Conservation (phyloP, 2,113 vertebrate genomes). For the Hippopotamus amphibius region DNA sequence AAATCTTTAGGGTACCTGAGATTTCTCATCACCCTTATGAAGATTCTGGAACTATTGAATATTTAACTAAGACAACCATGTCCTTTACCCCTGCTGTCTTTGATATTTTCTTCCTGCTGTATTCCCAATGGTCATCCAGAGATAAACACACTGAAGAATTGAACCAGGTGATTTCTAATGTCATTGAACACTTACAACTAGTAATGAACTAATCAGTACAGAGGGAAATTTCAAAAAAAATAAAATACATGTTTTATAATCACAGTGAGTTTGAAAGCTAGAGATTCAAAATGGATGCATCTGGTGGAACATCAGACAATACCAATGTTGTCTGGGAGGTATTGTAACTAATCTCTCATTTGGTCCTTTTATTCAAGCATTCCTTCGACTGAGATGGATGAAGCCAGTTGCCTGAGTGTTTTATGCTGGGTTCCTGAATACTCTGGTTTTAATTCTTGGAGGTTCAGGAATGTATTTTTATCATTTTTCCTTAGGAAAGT, state of each 20-base stretch:
- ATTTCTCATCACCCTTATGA: not conserved
- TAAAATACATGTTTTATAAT: not conserved
- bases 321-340: not conserved
- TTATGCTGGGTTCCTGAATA: not conserved
- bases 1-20: not conserved
- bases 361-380: not conserved
- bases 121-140: not conserved
- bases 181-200: not conserved
- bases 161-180: not conserved
- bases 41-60: not conserved
- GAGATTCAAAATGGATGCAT: not conserved
- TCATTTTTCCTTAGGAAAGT: not conserved
- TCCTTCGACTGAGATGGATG: not conserved
- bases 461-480: not conserved
- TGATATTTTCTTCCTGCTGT: not conserved
- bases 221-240: not conserved
- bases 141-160: not conserved
- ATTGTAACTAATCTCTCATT: not conserved
- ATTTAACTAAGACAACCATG: not conserved
- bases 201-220: not conserved
- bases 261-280: constrained; percentile 7
- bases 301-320: not conserved
- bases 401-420: not conserved
- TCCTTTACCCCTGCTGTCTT: not conserved
- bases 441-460: constrained; percentile 17